These are phyloP conservation scores for Linnaemya vulpina DNA, from an alignment of 2,888 invertebrate species.

Conservation along the genomic window DNA sequence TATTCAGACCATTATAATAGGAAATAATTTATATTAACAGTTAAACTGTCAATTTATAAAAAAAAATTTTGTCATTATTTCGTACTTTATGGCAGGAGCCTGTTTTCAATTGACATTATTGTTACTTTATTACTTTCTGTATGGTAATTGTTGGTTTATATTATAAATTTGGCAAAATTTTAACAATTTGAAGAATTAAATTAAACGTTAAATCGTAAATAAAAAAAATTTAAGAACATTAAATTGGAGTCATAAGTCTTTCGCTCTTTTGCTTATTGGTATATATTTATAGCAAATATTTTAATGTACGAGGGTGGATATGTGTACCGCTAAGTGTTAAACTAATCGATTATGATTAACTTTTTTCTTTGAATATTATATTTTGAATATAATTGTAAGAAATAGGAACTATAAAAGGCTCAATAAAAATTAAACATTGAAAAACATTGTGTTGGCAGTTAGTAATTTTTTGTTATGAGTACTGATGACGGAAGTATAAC, in stretches of 20 bases:
- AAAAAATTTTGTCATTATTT: conserved; percentile 6
- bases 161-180: background rate
- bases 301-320: too few species aligned
- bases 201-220: background rate
- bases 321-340: too few species aligned
- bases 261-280: background rate
- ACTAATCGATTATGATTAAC: too few species aligned
- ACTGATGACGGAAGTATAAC: too few species aligned
- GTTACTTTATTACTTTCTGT: background rate
- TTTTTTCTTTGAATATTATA: too few species aligned
- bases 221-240: background rate
- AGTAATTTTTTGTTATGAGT: too few species aligned
- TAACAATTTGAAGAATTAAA: background rate
- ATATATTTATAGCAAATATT: too few species aligned
- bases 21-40: conserved; percentile 5
- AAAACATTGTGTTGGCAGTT: too few species aligned
- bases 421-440: too few species aligned
- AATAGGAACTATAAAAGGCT: too few species aligned
- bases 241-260: background rate
- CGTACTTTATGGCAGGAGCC: background rate
- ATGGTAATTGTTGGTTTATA: background rate
- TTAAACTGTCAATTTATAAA: background rate
- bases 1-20: background rate
- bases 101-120: background rate
- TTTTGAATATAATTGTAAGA: too few species aligned